Conservation (phyloP, 1,140 invertebrate species). For the Samia ricini region DNA sequence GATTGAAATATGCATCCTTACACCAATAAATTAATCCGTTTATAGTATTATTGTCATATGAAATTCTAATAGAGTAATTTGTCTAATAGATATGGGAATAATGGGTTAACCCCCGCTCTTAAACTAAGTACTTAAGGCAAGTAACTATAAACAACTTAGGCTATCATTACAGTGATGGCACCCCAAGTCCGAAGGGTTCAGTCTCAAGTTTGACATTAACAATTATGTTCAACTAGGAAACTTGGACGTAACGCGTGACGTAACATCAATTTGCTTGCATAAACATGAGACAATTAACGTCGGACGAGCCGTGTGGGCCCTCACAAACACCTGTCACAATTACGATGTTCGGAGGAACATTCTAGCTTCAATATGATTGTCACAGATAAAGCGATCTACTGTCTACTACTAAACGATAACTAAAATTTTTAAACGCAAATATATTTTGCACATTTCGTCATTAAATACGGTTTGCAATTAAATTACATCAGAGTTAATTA, state of each 20-base stretch:
- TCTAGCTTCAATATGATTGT: background rate
- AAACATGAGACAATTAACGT: constrained; percentile 15
- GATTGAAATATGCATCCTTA: too few relatives aligned
- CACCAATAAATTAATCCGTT: too few relatives aligned
- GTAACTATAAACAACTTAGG: constrained; percentile 1
- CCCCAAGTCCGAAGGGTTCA: background rate
- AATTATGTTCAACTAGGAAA: constrained; percentile 12
- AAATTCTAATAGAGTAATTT: background rate
- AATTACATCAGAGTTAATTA: too few relatives aligned
- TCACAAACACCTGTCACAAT: constrained; percentile 9
- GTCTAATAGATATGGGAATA: background rate
- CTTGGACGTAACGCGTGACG: constrained; percentile 3
- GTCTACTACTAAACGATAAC: background rate
- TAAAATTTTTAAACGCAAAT: too few relatives aligned
- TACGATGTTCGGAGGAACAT: background rate
- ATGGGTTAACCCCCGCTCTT: background rate
- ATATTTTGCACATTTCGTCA: too few relatives aligned
- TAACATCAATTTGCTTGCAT: constrained; percentile 14
- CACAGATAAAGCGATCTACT: background rate
- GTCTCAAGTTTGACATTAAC: constrained; percentile 14
- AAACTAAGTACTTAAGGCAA: background rate
- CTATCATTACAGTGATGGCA: background rate
- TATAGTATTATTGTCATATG: background rate
- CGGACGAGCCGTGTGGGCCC: constrained; percentile 5
- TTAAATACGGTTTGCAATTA: too few relatives aligned